Percentiles rank a stretch among this genome's conserved stretches.
These are phyloP conservation scores for Drosophila eugracilis DNA, from an alignment of 1,140 invertebrate species.

Conservation along the genomic window DNA sequence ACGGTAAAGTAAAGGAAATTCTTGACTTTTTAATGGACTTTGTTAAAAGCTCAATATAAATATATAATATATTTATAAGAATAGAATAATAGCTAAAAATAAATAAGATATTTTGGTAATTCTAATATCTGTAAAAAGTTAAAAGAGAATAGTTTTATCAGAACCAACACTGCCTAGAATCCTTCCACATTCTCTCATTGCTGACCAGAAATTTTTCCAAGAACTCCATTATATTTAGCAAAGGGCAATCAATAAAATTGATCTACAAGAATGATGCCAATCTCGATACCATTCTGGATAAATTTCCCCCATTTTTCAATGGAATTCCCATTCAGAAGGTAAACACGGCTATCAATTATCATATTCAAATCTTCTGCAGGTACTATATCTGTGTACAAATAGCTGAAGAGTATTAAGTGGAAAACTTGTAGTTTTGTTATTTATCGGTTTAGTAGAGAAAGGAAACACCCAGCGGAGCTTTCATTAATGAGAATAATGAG, in stretches of 20 bases:
- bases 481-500: slow-evolving; percentile 71
- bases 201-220: slow-evolving; percentile 4
- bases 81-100: no score
- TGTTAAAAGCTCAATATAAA: no score
- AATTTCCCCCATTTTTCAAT: slow-evolving; percentile 26
- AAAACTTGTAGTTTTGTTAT: slow-evolving; percentile 53
- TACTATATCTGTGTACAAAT: slow-evolving; percentile 50
- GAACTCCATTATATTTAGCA: slow-evolving; percentile 22
- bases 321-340: slow-evolving; percentile 37
- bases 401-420: slow-evolving; percentile 43
- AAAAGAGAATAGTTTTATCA: no score
- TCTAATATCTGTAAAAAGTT: no score
- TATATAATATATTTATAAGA: no score
- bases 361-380: slow-evolving; percentile 39
- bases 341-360: slow-evolving; percentile 34
- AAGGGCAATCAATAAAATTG: slow-evolving; percentile 34
- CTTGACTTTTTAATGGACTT: no score
- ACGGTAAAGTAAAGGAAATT: neutral
- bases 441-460: slow-evolving; percentile 35
- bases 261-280: slow-evolving; percentile 62
- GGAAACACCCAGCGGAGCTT: slow-evolving; percentile 41
- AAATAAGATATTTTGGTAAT: no score
- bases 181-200: slow-evolving; percentile 5
- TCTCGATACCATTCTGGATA: slow-evolving; percentile 36
- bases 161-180: neutral